Base-by-base conservation (phyloP, 2,888 invertebrate species). In the Ceriagrion tenellum region DNA sequence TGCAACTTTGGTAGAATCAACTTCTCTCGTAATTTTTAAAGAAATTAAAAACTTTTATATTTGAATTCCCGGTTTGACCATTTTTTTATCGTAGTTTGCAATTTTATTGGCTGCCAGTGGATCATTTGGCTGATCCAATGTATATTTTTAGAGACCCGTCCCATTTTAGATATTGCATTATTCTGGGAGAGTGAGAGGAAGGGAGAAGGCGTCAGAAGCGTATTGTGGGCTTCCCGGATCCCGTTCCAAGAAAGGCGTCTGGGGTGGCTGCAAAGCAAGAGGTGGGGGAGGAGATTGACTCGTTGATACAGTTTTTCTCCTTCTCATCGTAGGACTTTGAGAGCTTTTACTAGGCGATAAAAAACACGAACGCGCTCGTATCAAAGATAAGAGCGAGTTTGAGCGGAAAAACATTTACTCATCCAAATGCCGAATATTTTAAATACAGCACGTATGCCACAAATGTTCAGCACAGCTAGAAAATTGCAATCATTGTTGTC, bases 241-340 rank as follows among this genome's bases (percentile, higher is more conserved):
- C 69, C 81, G 35, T 81, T 81, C 81, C 35, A n/a, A 81, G 81
- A 81, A 81, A 35, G 30, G 30, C 81, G 81, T 81, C 81, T 81
- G 81, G 81, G 81, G 16, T 35, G 30, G 18, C 81, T 26, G 10
- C 35, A 81, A 18, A 0, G 81, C 30, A 81, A n/a, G n/a, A n/a
- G n/a, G 13, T 8, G 81, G 81, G 35, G 35, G 35, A 0, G 30
- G 35, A 81, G 35, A 81, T 35, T 35, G 35, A 81, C 26, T 2
- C 13, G 35, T 18, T 16, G 35, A 81, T 81, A 8, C 35, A 35
- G n/a, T 81, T 81, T 81, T 81, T 81, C n/a, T 69, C 13, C 30
- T 16, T 35, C 81, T 3, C 13, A 35, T 35, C 35, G 35, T 81
- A 81, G 81, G n/a, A 81, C 81, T 81, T 23, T 35, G 30, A 69